Evolutionary conservation across 2,888 invertebrate genomes (phyloP).

Genomic region (Lycophotia porphyrea): DNA sequence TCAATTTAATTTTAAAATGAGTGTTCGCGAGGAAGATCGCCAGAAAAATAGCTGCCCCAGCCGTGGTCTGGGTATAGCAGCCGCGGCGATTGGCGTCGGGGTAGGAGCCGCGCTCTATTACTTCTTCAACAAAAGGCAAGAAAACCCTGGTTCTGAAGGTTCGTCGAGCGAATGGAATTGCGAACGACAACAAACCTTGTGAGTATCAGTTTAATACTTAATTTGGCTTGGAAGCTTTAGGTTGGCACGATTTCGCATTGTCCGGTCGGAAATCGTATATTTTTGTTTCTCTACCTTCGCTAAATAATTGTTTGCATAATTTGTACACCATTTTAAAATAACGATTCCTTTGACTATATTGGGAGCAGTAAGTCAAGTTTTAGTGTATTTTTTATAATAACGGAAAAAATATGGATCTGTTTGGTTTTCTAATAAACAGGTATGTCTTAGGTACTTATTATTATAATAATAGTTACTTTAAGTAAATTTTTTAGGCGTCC

Average conservation of each 20-base stretch:
- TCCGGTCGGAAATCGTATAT: slow-evolving; percentile 25
- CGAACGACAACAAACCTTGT: slow-evolving; percentile 76
- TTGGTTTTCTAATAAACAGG: slow-evolving; percentile 13
- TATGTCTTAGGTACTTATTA: slow-evolving; percentile 5
- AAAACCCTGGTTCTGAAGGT: slow-evolving; percentile 78
- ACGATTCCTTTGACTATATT: neutral
- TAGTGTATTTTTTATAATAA: neutral
- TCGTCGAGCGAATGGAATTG: slow-evolving; percentile 78
- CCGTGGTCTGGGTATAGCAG: slow-evolving; percentile 84
- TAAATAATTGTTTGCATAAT: neutral
- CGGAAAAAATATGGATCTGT: slow-evolving; percentile 26
- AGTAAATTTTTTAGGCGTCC: neutral
- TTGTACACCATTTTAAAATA: slow-evolving; percentile 1
- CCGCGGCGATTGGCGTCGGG: slow-evolving; percentile 85
- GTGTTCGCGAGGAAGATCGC: slow-evolving; percentile 81
- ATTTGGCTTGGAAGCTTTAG: slow-evolving; percentile 44
- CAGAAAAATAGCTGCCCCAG: slow-evolving; percentile 79
- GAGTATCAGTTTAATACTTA: slow-evolving; percentile 65
- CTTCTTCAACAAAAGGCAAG: slow-evolving; percentile 81
- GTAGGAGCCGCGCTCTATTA: slow-evolving; percentile 87
- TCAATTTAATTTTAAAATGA: slow-evolving; percentile 74
- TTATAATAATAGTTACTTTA: neutral
- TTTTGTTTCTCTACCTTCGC: slow-evolving; percentile 37
- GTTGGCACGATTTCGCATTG: slow-evolving; percentile 62
- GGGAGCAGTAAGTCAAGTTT: neutral